These are phyloP conservation scores for Mellivora capensis DNA, from an alignment of 2,113 vertebrate genomes.

Conservation along the genomic window DNA sequence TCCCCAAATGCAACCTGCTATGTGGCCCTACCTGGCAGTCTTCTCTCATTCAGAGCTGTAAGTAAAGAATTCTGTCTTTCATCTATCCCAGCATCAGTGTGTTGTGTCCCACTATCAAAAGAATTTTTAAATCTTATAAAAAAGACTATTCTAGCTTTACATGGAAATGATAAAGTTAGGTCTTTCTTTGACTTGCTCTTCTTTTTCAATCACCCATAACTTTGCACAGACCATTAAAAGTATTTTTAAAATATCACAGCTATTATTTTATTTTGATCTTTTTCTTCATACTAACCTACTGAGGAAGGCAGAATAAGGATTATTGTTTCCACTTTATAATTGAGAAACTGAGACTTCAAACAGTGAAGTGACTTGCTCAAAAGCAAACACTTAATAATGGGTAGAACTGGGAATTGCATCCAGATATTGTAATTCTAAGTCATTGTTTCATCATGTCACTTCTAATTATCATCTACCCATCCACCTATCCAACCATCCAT, in stretches of 20 bases:
- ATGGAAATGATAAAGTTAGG: neutral
- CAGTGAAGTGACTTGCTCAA: neutral
- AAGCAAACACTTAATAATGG: neutral
- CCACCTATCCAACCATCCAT: neutral
- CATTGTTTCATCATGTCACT: neutral
- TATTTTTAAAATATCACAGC: neutral
- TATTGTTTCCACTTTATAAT: neutral
- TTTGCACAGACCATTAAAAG: neutral
- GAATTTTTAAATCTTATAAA: neutral
- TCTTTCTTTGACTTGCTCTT: neutral
- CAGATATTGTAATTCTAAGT: neutral
- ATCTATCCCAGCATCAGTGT: neutral
- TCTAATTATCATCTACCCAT: neutral
- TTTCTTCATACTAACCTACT: neutral
- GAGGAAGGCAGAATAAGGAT: neutral
- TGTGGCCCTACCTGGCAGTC: neutral
- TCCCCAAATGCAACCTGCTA: neutral
- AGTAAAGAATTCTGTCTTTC: neutral
- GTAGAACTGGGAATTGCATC: neutral
- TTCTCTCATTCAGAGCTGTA: neutral
- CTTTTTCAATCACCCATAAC: neutral
- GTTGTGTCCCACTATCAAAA: neutral
- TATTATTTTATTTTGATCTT: slow-evolving; percentile 4
- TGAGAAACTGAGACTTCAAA: neutral
- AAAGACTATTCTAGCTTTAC: neutral